Base-by-base conservation (phyloP, 2,797 vertebrate genomes). In the Alectoris magna region DNA sequence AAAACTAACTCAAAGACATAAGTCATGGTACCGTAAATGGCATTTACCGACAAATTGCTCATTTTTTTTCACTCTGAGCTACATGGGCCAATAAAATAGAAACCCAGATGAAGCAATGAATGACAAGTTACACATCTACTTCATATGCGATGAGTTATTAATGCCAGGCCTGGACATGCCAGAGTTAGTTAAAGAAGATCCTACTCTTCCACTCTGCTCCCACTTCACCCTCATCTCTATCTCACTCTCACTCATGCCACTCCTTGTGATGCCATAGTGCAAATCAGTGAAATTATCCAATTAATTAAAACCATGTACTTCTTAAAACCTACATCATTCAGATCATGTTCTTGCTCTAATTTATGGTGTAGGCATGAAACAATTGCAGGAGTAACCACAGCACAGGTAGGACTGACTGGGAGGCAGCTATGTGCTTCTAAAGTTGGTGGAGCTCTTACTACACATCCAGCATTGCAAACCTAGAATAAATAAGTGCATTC, bases 401-500 rank as follows among this genome's bases (percentile, higher is more conserved):
- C 63, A 79, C 60, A 87, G 93, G 77, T 60, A 58, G 71, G 80
- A 91, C 39, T 5, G 0, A 87, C 51, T 4, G 0, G 91, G 51
- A 90, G 44, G 77, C 80, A 91, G 56, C 64, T 64, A 74, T 56
- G 48, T 86, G 80, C 73, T 84, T 86, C 85, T 82, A 34, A 88
- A 88, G 23, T 87, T 82, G 69, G 24, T 88, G 73, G 66, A 29
- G 87, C 82, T 51, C 27, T 75, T 87, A 73, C 56, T 17, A 84
- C 43, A 82, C 38, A 58, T 41, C 88, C 34, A 29, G 1, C 67
- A 64, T 29, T 56, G 43, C 91, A 94, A 88, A 89, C 51, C 67
- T 63, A 59, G 59, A 70, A 64, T 84, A 84, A 91, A 82, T 92
- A 90, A 95, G 36, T 73, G 80, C 58, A 46, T 71, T 93, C 63